These are phyloP conservation scores for Bicyclus anynana DNA, from an alignment of 1,140 invertebrate species.

Conservation along the genomic window DNA sequence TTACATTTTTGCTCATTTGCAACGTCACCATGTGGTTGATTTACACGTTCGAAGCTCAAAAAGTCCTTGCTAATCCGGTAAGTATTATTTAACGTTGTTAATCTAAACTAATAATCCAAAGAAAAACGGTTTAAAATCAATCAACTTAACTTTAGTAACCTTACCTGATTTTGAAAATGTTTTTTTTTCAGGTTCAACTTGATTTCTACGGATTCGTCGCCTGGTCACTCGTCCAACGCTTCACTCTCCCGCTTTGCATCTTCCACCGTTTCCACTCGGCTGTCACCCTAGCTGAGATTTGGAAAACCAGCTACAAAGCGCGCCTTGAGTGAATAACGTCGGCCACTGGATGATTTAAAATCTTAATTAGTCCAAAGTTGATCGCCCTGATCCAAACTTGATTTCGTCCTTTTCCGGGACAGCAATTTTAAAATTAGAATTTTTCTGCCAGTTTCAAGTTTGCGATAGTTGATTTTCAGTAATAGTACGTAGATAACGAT, in stretches of 20 bases:
- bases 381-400: conserved; percentile 29
- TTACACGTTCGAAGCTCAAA: conserved; percentile 97
- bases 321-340: conserved; percentile 83
- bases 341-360: conserved; percentile 27
- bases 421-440: conserved; percentile 65
- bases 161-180: conserved; percentile 10
- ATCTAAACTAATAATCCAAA: no score
- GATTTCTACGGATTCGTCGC: conserved; percentile 96
- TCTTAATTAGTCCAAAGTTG: conserved; percentile 37
- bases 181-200: conserved; percentile 85
- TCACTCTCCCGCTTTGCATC: conserved; percentile 96
- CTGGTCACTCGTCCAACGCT: conserved; percentile 95
- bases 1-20: conserved; percentile 96
- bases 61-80: conserved; percentile 93
- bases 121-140: no score
- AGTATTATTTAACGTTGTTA: conserved; percentile 14
- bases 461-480: conserved; percentile 44
- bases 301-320: conserved; percentile 98
- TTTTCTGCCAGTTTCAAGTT: conserved; percentile 54
- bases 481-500: conserved; percentile 38
- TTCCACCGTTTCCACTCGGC: conserved; percentile 98
- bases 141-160: no score
- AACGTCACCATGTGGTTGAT: conserved; percentile 97
- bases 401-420: conserved; percentile 69
- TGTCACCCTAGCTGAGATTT: conserved; percentile 97